Evolutionary conservation across 2,888 invertebrate species (phyloP).

Genomic region (Caenorhabditis macrosperma): DNA sequence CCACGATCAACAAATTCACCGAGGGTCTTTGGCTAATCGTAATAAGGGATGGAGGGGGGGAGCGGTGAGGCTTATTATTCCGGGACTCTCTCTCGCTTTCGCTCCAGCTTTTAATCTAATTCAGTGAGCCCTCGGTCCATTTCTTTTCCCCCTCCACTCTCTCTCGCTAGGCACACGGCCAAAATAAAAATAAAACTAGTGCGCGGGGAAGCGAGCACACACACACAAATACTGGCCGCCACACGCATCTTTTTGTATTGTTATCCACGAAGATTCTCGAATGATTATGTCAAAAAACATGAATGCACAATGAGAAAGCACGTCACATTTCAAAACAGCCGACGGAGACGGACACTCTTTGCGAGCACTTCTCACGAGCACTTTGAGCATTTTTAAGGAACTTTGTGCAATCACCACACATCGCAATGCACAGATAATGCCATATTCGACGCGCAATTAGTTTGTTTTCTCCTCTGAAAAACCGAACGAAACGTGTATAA

Average conservation of each 20-base stretch:
- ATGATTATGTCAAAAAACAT: slow-evolving; percentile 9
- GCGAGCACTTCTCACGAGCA: no score
- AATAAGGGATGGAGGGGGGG: slow-evolving; percentile 12
- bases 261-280: slow-evolving; percentile 15
- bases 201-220: background rate
- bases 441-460: background rate
- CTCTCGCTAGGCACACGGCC: slow-evolving; percentile 15
- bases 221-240: background rate
- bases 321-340: no score
- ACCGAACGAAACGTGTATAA: background rate
- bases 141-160: slow-evolving; percentile 11
- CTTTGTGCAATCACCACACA: no score
- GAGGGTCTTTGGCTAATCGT: slow-evolving; percentile 27
- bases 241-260: slow-evolving; percentile 37
- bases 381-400: no score
- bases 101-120: slow-evolving; percentile 37
- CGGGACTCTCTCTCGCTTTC: background rate
- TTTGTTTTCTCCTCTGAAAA: background rate
- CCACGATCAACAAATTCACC: background rate
- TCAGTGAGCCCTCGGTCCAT: slow-evolving; percentile 6
- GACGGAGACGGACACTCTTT: no score
- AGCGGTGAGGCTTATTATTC: slow-evolving; percentile 7
- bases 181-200: slow-evolving; percentile 43
- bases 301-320: slow-evolving; percentile 31
- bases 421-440: background rate